These are phyloP conservation scores for Scyliorhinus canicula DNA, from an alignment of 2,797 vertebrate species.

Conservation along the genomic window DNA sequence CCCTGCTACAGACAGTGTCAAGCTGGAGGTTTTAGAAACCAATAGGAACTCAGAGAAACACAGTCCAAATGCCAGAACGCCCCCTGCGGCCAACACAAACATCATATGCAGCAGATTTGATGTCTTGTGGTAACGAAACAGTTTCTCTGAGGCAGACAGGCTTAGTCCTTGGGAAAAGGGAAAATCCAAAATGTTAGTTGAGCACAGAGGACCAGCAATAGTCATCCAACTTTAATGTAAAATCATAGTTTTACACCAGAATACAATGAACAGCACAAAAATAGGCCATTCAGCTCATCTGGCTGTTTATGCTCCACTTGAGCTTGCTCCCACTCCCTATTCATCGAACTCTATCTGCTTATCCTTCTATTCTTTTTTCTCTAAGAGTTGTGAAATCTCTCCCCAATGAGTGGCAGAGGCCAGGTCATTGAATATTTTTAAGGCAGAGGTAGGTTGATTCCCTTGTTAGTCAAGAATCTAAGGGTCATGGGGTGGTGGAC, in stretches of 20 bases:
- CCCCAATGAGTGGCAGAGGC: too few relatives aligned
- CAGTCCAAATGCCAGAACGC: conserved; percentile 79
- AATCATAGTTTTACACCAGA: neutral
- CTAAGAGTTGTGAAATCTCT: too few relatives aligned
- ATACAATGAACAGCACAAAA: neutral
- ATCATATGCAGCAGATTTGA: conserved; percentile 64
- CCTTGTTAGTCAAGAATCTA: too few relatives aligned
- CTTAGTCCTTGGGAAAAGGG: conserved; percentile 63
- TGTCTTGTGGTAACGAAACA: conserved; percentile 73
- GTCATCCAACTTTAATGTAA: neutral
- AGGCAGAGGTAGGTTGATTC: too few relatives aligned
- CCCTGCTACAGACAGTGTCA: conserved; percentile 86
- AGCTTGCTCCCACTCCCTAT: neutral
- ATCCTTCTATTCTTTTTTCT: neutral
- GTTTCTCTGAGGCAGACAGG: conserved; percentile 74
- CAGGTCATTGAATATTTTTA: too few relatives aligned
- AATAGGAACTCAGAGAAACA: conserved; percentile 94
- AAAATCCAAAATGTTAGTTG: neutral
- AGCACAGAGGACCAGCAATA: neutral
- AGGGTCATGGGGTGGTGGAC: too few relatives aligned
- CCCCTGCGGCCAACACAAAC: conserved; percentile 69
- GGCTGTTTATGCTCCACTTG: neutral
- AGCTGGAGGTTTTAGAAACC: conserved; percentile 86
- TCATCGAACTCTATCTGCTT: neutral
- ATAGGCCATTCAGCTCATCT: neutral